Conservation (phyloP, 2,888 invertebrate species). For the Morinoia aosen region DNA sequence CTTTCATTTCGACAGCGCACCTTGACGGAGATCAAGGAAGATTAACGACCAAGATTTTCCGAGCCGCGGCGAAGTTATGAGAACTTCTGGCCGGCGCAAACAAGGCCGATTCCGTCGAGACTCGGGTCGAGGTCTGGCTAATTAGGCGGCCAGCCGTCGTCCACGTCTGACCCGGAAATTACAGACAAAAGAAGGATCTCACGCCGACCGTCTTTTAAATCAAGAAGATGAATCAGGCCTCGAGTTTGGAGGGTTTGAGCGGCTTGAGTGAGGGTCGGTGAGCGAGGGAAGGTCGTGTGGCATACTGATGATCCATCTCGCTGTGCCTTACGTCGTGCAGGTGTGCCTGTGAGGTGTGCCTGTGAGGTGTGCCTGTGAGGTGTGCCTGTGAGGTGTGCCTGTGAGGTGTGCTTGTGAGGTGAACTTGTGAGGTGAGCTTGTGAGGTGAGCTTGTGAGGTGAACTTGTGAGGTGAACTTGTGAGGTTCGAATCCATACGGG, state of each 20-base stretch:
- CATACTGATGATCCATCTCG: background rate
- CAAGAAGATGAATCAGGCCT: slow-evolving; percentile 25
- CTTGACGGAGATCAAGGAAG: too few relatives aligned
- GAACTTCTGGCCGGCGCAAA: too few relatives aligned
- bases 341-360: background rate
- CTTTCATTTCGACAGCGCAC: too few relatives aligned
- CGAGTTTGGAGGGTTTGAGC: background rate
- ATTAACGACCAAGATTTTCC: too few relatives aligned
- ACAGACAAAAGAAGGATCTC: background rate
- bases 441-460: too few relatives aligned
- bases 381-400: too few relatives aligned
- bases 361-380: too few relatives aligned
- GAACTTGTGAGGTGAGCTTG: too few relatives aligned
- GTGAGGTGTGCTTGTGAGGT: too few relatives aligned
- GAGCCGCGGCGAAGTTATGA: too few relatives aligned
- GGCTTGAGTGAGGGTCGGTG: background rate
- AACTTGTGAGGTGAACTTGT: too few relatives aligned
- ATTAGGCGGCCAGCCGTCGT: background rate
- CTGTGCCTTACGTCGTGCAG: background rate
- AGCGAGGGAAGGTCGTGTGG: background rate
- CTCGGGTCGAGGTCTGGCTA: background rate
- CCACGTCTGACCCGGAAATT: background rate
- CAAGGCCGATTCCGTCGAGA: background rate
- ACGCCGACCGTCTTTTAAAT: slow-evolving; percentile 6
- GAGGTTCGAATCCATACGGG: too few relatives aligned